Evolutionary conservation across 2,888 invertebrate genomes (phyloP), one percentile per base, ranked within the genome.

Genomic region (Tinea trinotella): DNA sequence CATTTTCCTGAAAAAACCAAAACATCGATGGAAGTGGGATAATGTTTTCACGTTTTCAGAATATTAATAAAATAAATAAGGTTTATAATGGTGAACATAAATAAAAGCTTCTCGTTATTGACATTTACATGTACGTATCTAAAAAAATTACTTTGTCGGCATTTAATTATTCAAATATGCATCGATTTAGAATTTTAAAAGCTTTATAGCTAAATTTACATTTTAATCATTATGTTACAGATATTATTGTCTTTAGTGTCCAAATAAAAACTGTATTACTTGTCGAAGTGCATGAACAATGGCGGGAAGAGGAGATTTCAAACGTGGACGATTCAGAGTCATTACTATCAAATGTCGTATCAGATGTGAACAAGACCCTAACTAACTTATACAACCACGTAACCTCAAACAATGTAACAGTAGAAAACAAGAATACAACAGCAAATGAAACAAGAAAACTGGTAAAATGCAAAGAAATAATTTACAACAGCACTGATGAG

Each of bases 321-420:
- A 83, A 84, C 59, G 82, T 84, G 0, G 83, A 84, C 54, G 84
- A 84, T 61, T 81, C 83, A 0, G 82, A 83, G 60, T 81, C 83
- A 12, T 62, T 85, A 5, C 71, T 85, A 1, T 80, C 81, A 3
- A 79, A 82, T 61, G 82, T 84, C 6, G 79, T 82, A 0, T 79
- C 79, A 0, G 83, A 85, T 61, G 79, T 85, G 3, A 83, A 85
- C 57, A 82, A 83, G 64, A 85, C 85, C 1, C 65, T 84, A 0
- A 82, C 81, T 7, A 79, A 70, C 56, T 63, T 83, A 1, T 82
- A 82, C 58, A 83, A 84, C 56, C 82, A 83, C 19, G 82, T 84
- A 1, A 82, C 83, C 2, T 70, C 79, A 9, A 79, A 77, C 0
- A 85, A 85, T 58, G 65, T 80, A 1, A 79, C 84, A 1, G 64